These are phyloP conservation scores for Betta splendens DNA, from an alignment of 2,797 vertebrate genomes.

Conservation along the genomic window DNA sequence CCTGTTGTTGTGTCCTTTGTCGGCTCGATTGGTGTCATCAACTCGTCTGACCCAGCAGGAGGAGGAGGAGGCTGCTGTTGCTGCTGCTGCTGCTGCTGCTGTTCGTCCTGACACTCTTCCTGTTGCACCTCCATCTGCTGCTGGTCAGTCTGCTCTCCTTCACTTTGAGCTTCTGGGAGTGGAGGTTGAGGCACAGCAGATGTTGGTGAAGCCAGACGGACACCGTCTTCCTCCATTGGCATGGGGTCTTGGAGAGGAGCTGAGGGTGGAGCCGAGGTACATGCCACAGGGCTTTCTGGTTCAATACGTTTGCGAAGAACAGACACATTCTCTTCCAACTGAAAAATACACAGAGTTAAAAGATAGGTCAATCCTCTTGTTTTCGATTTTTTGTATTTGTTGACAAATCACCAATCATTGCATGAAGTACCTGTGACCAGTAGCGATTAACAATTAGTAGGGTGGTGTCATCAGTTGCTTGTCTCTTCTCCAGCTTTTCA, in stretches of 20 bases:
- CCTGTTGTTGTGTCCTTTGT: constrained; percentile 61
- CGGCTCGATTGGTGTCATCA: constrained; percentile 40
- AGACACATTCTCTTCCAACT: constrained; percentile 89
- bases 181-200: constrained; percentile 65
- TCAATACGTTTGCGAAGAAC: constrained; percentile 83
- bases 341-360: constrained; percentile 8
- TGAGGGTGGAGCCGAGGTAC: constrained; percentile 58
- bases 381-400: too few species aligned
- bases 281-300: constrained; percentile 61
- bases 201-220: constrained; percentile 60
- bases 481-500: constrained; percentile 93
- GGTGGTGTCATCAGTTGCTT: constrained; percentile 93
- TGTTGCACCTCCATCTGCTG: constrained; percentile 45
- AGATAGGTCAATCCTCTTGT: not conserved
- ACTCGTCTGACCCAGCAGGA: constrained; percentile 59
- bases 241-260: constrained; percentile 56
- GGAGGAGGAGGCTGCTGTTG: constrained; percentile 61
- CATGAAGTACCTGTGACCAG: constrained; percentile 88
- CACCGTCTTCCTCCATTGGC: constrained; percentile 66
- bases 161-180: constrained; percentile 68
- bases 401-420: too few species aligned
- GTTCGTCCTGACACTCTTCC: constrained; percentile 56
- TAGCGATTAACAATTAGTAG: constrained; percentile 93
- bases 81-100: constrained; percentile 44
- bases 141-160: constrained; percentile 66